phyloP scores from a whole-genome alignment of 2,113 vertebrate species.

The Dunckerocampus dactyliophorus region DNA sequence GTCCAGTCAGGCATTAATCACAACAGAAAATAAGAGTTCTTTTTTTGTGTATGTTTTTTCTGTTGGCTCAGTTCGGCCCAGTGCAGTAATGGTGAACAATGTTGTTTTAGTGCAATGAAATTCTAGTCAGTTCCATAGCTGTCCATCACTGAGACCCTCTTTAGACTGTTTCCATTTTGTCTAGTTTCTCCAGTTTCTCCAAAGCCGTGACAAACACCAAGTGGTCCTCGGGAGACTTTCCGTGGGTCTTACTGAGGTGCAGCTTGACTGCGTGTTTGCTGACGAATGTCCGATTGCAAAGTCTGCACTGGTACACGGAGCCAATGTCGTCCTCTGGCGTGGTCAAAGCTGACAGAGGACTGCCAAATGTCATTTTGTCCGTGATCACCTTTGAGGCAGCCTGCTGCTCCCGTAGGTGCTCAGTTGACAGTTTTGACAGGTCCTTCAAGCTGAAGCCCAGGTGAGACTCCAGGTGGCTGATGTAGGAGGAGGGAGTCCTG shows the following conservation, averaged over 20 bases:
- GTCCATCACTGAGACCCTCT: conserved; percentile 78
- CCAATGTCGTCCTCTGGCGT: conserved; percentile 90
- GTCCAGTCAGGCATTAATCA: conserved; percentile 91
- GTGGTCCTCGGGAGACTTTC: conserved; percentile 99
- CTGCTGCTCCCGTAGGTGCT: conserved; percentile 96
- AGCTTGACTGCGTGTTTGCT: conserved; percentile 99
- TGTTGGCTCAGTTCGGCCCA: conserved; percentile 93
- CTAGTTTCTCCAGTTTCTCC: conserved; percentile 96
- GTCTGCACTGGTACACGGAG: conserved; percentile 98
- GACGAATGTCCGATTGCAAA: conserved; percentile 99
- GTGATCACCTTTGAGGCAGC: conserved; percentile 90
- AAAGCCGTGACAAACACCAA: conserved; percentile 97
- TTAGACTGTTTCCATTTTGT: conserved; percentile 70
- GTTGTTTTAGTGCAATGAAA: conserved; percentile 86
- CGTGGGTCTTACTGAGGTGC: conserved; percentile 99
- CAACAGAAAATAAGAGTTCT: conserved; percentile 85
- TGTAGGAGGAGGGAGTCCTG: conserved; percentile 97
- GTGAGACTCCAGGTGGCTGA: conserved; percentile 97
- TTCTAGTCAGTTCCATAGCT: conserved; percentile 81
- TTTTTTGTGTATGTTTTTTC: conserved; percentile 57
- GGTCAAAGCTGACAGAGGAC: conserved; percentile 66
- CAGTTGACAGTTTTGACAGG: conserved; percentile 95
- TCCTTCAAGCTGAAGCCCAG: conserved; percentile 99
- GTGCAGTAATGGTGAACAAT: conserved; percentile 85
- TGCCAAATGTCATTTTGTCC: conserved; percentile 84